These are phyloP conservation scores for Dromococcyx pavoninus DNA, from an alignment of 2,797 vertebrate genomes.

Conservation along the genomic window DNA sequence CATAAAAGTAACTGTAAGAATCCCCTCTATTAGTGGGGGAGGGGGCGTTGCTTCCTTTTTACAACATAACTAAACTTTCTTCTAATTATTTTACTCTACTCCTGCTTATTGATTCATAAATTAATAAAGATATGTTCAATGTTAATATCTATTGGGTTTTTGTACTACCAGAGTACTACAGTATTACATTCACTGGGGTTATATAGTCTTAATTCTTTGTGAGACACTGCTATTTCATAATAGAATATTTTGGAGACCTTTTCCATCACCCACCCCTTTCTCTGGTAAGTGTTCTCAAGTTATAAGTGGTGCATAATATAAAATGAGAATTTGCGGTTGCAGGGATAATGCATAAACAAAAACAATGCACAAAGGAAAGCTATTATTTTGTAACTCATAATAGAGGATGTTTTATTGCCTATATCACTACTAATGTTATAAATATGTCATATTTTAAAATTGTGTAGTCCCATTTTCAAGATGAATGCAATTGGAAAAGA, in stretches of 20 bases:
- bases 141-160: neutral
- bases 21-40: accelerated
- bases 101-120: neutral
- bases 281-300: neutral
- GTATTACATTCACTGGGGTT: accelerated
- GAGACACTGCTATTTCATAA: neutral
- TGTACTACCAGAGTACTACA: neutral
- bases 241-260: neutral
- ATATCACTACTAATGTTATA: neutral
- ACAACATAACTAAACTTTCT: neutral
- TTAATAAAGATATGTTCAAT: neutral
- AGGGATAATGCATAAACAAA: neutral
- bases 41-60: neutral
- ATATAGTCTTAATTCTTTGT: neutral
- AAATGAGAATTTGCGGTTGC: neutral
- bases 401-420: neutral
- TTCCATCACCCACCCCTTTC: neutral
- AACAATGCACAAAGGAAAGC: neutral
- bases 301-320: neutral
- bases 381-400: neutral
- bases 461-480: neutral
- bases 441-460: neutral
- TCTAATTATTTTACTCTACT: neutral
- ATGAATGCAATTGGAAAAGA: neutral
- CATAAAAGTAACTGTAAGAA: neutral